phyloP scores from a whole-genome alignment of 1,140 invertebrate species.

The Oppia nitens region DNA sequence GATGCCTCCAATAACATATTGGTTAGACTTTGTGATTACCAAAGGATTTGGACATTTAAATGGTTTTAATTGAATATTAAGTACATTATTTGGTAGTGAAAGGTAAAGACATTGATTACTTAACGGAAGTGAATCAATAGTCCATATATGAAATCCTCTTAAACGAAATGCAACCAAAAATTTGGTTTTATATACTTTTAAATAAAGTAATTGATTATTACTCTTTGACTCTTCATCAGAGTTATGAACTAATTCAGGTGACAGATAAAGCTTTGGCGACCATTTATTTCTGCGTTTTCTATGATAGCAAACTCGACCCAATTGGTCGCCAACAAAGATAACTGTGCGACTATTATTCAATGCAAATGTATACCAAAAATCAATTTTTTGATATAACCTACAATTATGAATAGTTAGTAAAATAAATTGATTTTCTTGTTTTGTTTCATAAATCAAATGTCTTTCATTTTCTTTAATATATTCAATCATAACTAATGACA shows the following conservation, averaged over 20 bases:
- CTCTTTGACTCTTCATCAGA: neutral
- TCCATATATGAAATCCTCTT: neutral
- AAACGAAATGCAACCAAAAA: conserved; percentile 20
- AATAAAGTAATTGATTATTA: neutral
- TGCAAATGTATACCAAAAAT: neutral
- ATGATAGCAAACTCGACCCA: neutral
- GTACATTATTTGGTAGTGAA: conserved; percentile 63
- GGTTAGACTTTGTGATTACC: conserved; percentile 69
- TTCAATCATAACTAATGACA: neutral
- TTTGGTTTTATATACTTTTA: neutral
- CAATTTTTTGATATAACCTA: neutral
- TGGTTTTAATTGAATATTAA: conserved; percentile 80
- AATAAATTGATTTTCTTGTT: neutral
- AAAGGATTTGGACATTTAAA: conserved; percentile 65
- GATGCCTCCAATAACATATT: conserved; percentile 85
- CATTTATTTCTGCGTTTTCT: neutral
- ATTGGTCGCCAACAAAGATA: neutral
- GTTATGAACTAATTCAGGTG: neutral
- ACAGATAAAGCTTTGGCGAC: too few relatives aligned
- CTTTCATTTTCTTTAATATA: neutral
- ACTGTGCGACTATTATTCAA: neutral
- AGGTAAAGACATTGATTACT: conserved; percentile 32
- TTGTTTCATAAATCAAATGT: neutral
- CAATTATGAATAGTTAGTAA: neutral
- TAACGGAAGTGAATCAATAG: conserved; percentile 19